phyloP scores from a whole-genome alignment of 2,888 invertebrate genomes.

The Leptinotarsa juncta region DNA sequence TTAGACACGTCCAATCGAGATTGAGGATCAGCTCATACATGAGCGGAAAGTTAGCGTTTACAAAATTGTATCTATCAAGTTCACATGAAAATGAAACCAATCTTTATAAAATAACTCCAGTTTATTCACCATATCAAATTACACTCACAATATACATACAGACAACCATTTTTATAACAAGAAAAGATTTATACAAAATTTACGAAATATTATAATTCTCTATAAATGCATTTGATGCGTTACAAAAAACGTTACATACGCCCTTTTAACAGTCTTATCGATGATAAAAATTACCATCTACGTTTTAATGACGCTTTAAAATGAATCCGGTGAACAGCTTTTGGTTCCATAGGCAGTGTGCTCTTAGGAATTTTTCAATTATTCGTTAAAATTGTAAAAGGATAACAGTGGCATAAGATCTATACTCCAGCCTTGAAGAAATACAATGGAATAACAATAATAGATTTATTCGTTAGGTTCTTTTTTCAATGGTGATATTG shows the following conservation, averaged over 20 bases:
- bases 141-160: constrained; percentile 38
- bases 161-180: constrained; percentile 38
- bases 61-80: no score
- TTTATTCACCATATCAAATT: constrained; percentile 38
- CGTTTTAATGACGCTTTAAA: constrained; percentile 3
- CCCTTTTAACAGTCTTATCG: constrained; percentile 44
- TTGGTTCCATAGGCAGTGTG: constrained; percentile 47
- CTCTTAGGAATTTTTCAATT: constrained; percentile 39
- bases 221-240: constrained; percentile 54
- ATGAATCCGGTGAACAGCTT: constrained; percentile 45
- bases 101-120: constrained; percentile 39
- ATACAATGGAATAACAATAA: neutral
- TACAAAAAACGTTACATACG: constrained; percentile 31
- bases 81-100: constrained; percentile 13
- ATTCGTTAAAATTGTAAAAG: constrained; percentile 22
- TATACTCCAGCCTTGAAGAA: neutral
- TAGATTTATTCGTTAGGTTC: neutral
- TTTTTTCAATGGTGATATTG: neutral
- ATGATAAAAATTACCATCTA: constrained; percentile 12
- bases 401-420: neutral
- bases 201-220: constrained; percentile 30
- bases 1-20: no score
- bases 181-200: constrained; percentile 36
- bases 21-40: no score
- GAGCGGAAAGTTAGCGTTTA: no score